A percentile compares a stretch with the other conserved stretches of the same genome.
Conservation (phyloP, 2,797 vertebrate species). For the Scomberomorus guttatus region DNA sequence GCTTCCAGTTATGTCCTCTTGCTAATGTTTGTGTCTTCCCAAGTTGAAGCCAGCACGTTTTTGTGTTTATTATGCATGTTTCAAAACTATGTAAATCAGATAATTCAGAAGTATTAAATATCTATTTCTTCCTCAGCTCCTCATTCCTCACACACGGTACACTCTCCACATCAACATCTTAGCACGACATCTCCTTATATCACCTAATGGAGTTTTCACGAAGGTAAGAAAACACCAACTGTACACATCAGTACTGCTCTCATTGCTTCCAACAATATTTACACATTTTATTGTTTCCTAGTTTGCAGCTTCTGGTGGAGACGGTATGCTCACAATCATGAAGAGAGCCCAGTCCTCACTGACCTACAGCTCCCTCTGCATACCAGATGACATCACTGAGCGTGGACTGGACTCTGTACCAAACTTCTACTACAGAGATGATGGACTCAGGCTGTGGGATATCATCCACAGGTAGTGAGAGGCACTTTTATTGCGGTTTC, state of each 20-base stretch:
- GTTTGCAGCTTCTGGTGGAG: constrained; percentile 68
- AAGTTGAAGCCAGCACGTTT: neutral
- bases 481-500: too few species aligned
- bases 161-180: constrained; percentile 76
- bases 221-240: constrained; percentile 36
- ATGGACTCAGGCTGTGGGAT: constrained; percentile 85
- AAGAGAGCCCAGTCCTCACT: constrained; percentile 53
- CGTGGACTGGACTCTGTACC: constrained; percentile 77
- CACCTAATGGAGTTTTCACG: constrained; percentile 56
- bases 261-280: too few species aligned
- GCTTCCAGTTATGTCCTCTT: too few species aligned
- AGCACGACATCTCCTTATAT: constrained; percentile 60
- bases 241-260: too few species aligned
- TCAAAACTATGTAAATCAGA: neutral
- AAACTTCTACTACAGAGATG: constrained; percentile 86
- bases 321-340: constrained; percentile 54
- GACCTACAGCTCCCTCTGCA: constrained; percentile 76
- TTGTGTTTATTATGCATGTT: neutral
- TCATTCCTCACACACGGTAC: constrained; percentile 75
- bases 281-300: constrained; percentile 1
- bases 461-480: constrained; percentile 80
- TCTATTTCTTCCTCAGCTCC: constrained; percentile 56
- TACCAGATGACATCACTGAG: constrained; percentile 65
- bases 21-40: too few species aligned
- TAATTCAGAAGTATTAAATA: too few species aligned